A percentile compares a stretch with the other conserved stretches of the same genome.
Evolutionary conservation across 2,113 vertebrate species (phyloP).

Genomic region (Lethenteron reissneri): DNA sequence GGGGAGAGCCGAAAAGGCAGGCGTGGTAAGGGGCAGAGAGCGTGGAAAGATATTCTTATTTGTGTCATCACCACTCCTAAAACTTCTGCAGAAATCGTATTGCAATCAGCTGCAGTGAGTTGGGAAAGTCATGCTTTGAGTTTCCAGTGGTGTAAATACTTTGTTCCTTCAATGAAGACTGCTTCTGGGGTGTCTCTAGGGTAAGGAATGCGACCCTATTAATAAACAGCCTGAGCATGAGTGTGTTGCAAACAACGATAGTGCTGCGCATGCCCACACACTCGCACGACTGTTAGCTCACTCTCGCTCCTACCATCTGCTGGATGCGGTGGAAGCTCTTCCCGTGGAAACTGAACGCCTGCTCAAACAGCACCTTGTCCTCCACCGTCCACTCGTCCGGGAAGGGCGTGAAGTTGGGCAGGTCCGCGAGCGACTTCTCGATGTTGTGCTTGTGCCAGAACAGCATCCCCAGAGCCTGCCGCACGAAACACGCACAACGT

Average conservation of each 20-base stretch:
- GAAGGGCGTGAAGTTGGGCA: slow-evolving; percentile 96
- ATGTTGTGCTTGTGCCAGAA: slow-evolving; percentile 99
- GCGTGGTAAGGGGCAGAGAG: not conserved
- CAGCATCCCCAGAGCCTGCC: slow-evolving; percentile 81
- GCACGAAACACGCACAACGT: slow-evolving; percentile 15
- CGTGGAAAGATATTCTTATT: fast-evolving
- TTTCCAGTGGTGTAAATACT: not conserved
- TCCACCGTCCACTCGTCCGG: slow-evolving; percentile 98
- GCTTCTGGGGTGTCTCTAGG: not conserved
- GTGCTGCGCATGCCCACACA: not conserved
- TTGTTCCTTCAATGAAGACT: not conserved
- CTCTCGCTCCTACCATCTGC: slow-evolving; percentile 58
- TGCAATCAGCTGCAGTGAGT: not conserved
- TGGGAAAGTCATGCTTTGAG: not conserved
- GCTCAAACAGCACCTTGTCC: slow-evolving; percentile 93
- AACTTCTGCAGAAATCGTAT: not conserved
- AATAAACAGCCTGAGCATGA: not conserved
- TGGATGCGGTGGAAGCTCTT: slow-evolving; percentile 99
- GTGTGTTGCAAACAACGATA: not conserved
- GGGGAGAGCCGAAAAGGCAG: not conserved
- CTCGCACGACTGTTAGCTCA: too few species aligned
- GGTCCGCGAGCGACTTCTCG: slow-evolving; percentile 83
- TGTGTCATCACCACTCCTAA: not conserved
- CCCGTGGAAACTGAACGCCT: slow-evolving; percentile 96
- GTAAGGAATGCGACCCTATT: not conserved